A percentile compares a stretch with the other conserved stretches of the same genome.
phyloP scores from a whole-genome alignment of 2,797 vertebrate species.

The Esox masquinongy region DNA sequence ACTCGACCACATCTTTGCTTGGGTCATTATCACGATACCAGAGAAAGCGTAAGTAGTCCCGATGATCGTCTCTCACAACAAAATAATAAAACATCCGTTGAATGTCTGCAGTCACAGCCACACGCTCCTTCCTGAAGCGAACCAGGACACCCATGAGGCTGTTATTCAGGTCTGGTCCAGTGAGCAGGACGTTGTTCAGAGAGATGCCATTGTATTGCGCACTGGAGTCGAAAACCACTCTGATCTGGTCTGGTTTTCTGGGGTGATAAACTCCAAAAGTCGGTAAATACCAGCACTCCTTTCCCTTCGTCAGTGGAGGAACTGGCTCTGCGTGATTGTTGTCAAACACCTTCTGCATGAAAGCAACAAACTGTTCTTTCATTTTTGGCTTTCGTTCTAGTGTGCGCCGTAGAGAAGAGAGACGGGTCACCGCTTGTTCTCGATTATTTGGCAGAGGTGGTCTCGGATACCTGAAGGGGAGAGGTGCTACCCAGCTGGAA shows the following conservation, averaged over 20 bases:
- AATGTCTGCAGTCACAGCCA: constrained; percentile 5
- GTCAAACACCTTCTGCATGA: constrained; percentile 4
- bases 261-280: constrained; percentile 7
- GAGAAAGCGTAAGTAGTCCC: background rate
- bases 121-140: background rate
- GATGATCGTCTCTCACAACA: background rate
- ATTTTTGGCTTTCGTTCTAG: constrained; percentile 5
- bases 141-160: background rate
- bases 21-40: background rate
- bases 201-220: background rate
- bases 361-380: constrained; percentile 3
- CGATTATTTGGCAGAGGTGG: background rate
- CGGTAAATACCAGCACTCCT: constrained; percentile 11
- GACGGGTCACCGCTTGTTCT: background rate
- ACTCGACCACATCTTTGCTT: background rate
- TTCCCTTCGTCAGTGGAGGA: background rate
- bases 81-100: background rate
- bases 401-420: background rate
- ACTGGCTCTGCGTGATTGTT: constrained; percentile 6
- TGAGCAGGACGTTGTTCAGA: background rate
- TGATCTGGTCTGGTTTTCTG: background rate
- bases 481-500: background rate
- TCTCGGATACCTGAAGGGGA: background rate
- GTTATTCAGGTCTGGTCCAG: background rate
- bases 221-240: too few species aligned